A percentile compares a stretch with the other conserved stretches of the same genome.
Evolutionary conservation across 2,888 invertebrate species (phyloP).

Genomic region (Diploptera punctata): DNA sequence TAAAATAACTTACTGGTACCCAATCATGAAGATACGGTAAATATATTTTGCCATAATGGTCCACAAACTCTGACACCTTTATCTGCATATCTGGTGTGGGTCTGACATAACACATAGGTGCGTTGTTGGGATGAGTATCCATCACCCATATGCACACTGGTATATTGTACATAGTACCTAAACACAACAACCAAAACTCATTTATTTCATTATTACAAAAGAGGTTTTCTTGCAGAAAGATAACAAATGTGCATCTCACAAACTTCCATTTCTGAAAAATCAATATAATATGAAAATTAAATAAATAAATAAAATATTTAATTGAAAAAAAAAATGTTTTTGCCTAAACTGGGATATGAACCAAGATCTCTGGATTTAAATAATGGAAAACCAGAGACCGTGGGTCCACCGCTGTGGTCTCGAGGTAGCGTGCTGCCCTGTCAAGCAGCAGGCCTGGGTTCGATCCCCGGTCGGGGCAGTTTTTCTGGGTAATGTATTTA

Average conservation of each 20-base stretch:
- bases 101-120: slow-evolving; percentile 93
- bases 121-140: slow-evolving; percentile 96
- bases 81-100: slow-evolving; percentile 96
- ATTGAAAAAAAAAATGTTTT: no score
- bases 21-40: slow-evolving; percentile 97
- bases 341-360: no score
- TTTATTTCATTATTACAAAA: neutral
- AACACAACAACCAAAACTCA: slow-evolving; percentile 21
- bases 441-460: no score
- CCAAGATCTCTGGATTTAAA: no score
- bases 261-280: neutral
- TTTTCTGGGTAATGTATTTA: no score
- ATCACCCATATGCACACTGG: slow-evolving; percentile 96
- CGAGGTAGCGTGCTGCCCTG: no score
- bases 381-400: no score
- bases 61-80: slow-evolving; percentile 92
- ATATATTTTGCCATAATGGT: slow-evolving; percentile 94
- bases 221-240: neutral
- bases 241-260: neutral
- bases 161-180: slow-evolving; percentile 80
- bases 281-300: no score
- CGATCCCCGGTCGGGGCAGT: no score
- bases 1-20: slow-evolving; percentile 69
- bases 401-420: no score
- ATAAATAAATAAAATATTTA: no score